phyloP scores from a whole-genome alignment of 1,140 invertebrate genomes.

The Arctopsyche grandis region DNA sequence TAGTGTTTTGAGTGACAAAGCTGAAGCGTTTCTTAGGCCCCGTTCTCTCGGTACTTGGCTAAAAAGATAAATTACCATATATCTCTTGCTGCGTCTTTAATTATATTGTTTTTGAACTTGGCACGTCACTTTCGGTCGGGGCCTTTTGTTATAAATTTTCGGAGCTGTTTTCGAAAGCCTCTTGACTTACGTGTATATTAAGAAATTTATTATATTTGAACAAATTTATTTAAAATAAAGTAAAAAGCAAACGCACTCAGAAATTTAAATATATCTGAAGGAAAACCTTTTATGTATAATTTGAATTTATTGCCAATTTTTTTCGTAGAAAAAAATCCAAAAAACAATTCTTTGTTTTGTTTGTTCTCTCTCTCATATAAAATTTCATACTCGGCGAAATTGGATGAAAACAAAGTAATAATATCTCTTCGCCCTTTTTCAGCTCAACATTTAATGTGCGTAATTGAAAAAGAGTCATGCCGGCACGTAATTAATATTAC shows the following conservation, averaged over 20 bases:
- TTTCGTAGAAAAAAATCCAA: slow-evolving; percentile 4
- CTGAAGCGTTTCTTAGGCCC: slow-evolving; percentile 20
- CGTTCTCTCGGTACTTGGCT: neutral
- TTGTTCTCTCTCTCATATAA: too few species aligned
- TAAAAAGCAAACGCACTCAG: too few species aligned
- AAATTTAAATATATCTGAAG: too few species aligned
- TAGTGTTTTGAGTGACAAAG: slow-evolving; percentile 36
- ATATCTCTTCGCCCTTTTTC: slow-evolving; percentile 37
- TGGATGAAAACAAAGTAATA: too few species aligned
- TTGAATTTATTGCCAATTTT: neutral
- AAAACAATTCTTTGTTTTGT: neutral
- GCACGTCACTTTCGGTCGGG: neutral
- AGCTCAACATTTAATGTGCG: slow-evolving; percentile 19
- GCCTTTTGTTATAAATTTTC: too few species aligned
- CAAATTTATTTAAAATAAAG: too few species aligned
- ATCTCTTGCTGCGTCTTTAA: slow-evolving; percentile 9
- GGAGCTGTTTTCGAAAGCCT: too few species aligned
- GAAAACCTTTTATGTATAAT: too few species aligned
- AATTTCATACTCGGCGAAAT: too few species aligned
- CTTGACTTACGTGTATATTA: too few species aligned
- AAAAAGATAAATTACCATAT: slow-evolving; percentile 32
- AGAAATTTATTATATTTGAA: too few species aligned
- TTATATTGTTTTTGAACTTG: slow-evolving; percentile 19
- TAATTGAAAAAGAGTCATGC: slow-evolving; percentile 36
- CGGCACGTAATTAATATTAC: slow-evolving; percentile 32